These are phyloP conservation scores for Phania funesta DNA, from an alignment of 2,888 invertebrate species.

Conservation along the genomic window DNA sequence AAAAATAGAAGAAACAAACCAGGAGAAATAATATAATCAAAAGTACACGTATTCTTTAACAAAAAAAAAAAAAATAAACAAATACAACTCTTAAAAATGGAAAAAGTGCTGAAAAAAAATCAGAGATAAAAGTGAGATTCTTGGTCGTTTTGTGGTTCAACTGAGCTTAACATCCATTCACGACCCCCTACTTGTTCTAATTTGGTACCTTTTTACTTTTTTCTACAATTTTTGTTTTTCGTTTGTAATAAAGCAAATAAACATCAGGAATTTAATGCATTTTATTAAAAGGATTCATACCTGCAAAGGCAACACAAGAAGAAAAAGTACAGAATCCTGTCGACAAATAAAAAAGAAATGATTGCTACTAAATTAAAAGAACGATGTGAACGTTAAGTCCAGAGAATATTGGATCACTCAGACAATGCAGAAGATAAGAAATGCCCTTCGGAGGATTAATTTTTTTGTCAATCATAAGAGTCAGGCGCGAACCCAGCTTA, in stretches of 20 bases:
- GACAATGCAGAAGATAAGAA: too few species aligned
- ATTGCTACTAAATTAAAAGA: not conserved
- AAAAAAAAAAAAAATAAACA: conserved; percentile 5
- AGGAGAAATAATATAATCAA: conserved; percentile 22
- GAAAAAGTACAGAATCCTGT: conserved; percentile 6
- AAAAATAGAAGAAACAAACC: not conserved
- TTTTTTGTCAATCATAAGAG: too few species aligned
- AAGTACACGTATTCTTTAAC: conserved; percentile 21
- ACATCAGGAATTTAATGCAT: conserved; percentile 62
- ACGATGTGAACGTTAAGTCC: too few species aligned
- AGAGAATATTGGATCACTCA: too few species aligned
- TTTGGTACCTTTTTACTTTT: not conserved
- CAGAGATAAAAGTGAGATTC: conserved; percentile 70
- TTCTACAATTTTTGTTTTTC: not conserved
- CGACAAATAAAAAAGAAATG: not conserved
- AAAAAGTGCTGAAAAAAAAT: conserved; percentile 63
- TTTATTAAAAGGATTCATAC: conserved; percentile 51
- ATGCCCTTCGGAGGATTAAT: too few species aligned
- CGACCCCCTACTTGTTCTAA: not conserved
- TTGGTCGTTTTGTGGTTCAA: conserved; percentile 77
- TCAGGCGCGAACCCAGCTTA: too few species aligned
- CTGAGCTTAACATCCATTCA: conserved; percentile 72
- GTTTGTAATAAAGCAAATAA: conserved; percentile 38
- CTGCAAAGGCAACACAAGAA: too few species aligned
- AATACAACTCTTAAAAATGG: not conserved